Base-by-base conservation (phyloP, 2,888 invertebrate species). In the Hydraecia micacea region DNA sequence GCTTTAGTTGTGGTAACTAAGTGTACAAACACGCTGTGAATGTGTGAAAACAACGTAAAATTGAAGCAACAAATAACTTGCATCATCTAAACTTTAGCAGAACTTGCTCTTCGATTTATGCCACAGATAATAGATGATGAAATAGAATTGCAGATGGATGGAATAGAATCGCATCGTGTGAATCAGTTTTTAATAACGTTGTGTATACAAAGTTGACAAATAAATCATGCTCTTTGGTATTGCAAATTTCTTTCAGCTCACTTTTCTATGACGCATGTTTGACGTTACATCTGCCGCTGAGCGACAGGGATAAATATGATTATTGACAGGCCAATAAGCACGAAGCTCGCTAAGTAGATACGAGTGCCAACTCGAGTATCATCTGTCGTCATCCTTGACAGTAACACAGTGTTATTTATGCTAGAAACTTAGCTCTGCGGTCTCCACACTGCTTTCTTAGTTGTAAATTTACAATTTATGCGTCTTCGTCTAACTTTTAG, bases 301-400 rank as follows among this genome's bases (percentile, higher is more conserved):
- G 55, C 13, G 65, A 28, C 28, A 2, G 36, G 15, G 13, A 46
- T 15, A 28, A 60, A 39, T 21, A 39, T 28, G 62, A 46, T 80
- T 63, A 78, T 55, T 78, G 78, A 80, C 55, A 63, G 6, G 9
- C 25, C 32, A 60, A 32, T 58, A 49, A 60, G 5, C 21, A 46
- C 18, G n/a, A 36, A 9, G 8, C 49, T 52, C 15, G 15, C 7
- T 25, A 15, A 28, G 28, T 70, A 15, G 58, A n/a, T 25, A 42
- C 9, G 13, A 42, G 13, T 13, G 9, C 9, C 15, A 42, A 9
- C 28, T 42, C 36, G 21, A 62, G 62, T 52, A 25, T 52, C 49
- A 32, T 28, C 39, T 62, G 67, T 28, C 67, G 36, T 46, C 76
- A 55, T 3, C 8, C 9, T 25, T 32, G 25, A 39, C 39, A 9